phyloP scores from a whole-genome alignment of 2,113 vertebrate genomes.

The Cryptomyrus ogoouensis region DNA sequence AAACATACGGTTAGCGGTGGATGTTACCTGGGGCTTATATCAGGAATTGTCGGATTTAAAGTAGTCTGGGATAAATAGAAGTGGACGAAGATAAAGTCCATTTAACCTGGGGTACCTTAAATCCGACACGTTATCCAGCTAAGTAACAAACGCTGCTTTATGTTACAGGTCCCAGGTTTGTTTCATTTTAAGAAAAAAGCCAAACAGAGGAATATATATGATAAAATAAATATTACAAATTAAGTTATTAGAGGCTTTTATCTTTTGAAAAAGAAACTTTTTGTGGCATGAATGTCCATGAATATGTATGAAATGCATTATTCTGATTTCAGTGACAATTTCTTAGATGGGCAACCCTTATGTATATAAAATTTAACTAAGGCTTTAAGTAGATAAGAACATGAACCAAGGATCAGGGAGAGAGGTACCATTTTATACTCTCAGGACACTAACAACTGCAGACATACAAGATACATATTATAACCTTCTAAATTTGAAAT shows the following conservation, averaged over 20 bases:
- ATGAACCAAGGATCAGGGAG: neutral
- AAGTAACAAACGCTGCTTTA: neutral
- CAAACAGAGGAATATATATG: neutral
- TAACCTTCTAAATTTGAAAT: neutral
- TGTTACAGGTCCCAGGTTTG: neutral
- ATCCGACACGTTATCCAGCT: too few relatives aligned
- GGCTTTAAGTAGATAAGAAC: neutral
- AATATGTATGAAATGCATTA: neutral
- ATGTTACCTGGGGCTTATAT: neutral
- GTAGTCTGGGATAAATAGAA: neutral
- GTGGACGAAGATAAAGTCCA: neutral
- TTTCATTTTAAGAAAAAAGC: neutral
- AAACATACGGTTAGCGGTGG: neutral
- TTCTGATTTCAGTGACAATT: neutral
- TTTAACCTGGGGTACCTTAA: neutral
- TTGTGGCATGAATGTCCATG: neutral
- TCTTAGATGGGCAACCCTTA: neutral
- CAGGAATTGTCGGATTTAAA: neutral
- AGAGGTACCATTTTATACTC: neutral
- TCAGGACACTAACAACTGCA: neutral
- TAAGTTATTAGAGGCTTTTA: neutral
- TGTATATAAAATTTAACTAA: neutral
- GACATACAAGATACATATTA: neutral
- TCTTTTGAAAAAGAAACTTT: neutral
- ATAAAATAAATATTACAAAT: too few relatives aligned